phyloP scores from a whole-genome alignment of 1,140 invertebrate genomes.

The Aphaenogaster ashmeadi region DNA sequence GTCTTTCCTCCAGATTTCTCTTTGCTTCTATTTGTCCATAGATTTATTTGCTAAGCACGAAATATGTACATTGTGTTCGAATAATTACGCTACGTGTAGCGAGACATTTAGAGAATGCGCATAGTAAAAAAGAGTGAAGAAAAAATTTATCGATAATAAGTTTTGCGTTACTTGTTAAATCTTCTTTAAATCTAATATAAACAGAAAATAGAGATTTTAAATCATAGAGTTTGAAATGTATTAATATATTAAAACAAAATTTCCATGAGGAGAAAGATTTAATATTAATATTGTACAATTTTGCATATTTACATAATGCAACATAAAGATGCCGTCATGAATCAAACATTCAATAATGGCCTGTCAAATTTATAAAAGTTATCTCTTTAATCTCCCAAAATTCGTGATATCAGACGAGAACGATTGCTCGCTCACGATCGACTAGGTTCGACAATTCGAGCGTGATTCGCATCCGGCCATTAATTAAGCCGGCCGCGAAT shows the following conservation, averaged over 20 bases:
- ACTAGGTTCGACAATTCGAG: slow-evolving; percentile 50
- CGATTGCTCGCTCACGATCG: slow-evolving; percentile 26
- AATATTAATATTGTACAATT: slow-evolving; percentile 1
- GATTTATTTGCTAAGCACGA: slow-evolving; percentile 6
- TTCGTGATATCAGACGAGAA: background rate
- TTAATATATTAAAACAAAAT: background rate
- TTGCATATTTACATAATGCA: background rate
- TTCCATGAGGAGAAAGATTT: background rate
- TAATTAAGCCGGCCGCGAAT: slow-evolving; percentile 76
- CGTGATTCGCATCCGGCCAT: slow-evolving; percentile 72
- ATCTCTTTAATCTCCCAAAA: slow-evolving; percentile 19
- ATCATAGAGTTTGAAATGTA: background rate
- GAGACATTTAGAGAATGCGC: background rate
- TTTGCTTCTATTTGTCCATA: background rate
- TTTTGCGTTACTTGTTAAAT: background rate
- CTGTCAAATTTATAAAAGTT: slow-evolving; percentile 6
- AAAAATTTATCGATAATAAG: background rate
- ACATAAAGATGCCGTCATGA: background rate
- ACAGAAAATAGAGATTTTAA: background rate
- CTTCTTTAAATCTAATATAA: background rate
- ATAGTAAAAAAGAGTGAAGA: background rate
- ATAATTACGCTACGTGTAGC: background rate
- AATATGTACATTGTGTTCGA: background rate
- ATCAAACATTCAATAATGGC: slow-evolving; percentile 3
- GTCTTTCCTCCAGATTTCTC: slow-evolving; percentile 3